Conservation (phyloP, 2,888 invertebrate species). For the Torymus aiolomorphi region DNA sequence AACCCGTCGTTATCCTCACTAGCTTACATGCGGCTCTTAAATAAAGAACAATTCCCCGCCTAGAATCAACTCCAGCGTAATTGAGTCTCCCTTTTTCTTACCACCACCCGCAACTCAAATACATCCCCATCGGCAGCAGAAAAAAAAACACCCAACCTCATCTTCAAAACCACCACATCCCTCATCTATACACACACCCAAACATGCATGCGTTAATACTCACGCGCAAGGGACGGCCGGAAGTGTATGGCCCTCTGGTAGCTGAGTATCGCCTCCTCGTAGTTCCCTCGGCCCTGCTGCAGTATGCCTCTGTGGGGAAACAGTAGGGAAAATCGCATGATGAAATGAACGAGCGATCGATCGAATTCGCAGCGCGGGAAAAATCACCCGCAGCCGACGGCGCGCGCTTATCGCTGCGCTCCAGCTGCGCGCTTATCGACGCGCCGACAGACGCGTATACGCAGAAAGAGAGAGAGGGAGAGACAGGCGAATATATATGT, state of each 20-base stretch:
- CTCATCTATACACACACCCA: too few relatives aligned
- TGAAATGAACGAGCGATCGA: constrained; percentile 14
- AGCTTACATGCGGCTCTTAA: too few relatives aligned
- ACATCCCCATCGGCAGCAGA: too few relatives aligned
- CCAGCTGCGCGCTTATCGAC: constrained; percentile 68
- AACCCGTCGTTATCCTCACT: too few relatives aligned
- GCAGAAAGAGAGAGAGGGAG: not conserved
- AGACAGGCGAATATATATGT: not conserved
- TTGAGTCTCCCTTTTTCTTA: too few relatives aligned
- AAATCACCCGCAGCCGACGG: constrained; percentile 51
- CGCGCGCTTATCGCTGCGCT: constrained; percentile 67
- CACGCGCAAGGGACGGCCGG: constrained; percentile 94
- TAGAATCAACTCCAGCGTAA: too few relatives aligned
- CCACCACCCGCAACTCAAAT: too few relatives aligned
- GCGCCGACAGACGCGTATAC: constrained; percentile 28
- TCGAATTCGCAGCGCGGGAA: constrained; percentile 51
- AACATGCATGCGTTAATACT: constrained; percentile 76
- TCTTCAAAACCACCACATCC: too few relatives aligned
- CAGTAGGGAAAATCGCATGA: too few relatives aligned
- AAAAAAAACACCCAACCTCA: too few relatives aligned
- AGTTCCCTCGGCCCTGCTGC: constrained; percentile 91
- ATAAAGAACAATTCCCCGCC: too few relatives aligned
- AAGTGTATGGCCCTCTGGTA: constrained; percentile 94
- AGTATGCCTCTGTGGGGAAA: constrained; percentile 88
- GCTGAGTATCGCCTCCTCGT: constrained; percentile 91